These are phyloP conservation scores for Eurytoma californica DNA, from an alignment of 2,888 invertebrate genomes.

Conservation along the genomic window DNA sequence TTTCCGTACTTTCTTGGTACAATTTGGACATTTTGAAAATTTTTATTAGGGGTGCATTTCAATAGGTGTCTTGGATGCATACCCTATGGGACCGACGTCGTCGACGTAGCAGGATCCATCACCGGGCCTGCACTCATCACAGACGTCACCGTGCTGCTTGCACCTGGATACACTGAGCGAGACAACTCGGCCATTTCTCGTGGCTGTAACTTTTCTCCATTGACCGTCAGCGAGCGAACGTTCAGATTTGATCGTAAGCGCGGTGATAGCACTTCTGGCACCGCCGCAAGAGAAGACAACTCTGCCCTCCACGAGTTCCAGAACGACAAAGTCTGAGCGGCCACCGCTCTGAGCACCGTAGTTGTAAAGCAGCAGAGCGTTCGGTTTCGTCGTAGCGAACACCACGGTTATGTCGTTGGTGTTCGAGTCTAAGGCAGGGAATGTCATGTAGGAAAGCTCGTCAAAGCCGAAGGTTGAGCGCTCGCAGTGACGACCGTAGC, in stretches of 20 bases:
- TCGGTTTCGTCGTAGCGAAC: constrained; percentile 91
- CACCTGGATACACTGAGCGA: constrained; percentile 89
- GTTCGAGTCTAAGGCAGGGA: constrained; percentile 88
- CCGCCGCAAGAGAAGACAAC: constrained; percentile 94
- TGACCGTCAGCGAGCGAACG: constrained; percentile 86
- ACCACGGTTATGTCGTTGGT: constrained; percentile 94
- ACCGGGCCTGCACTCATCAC: constrained; percentile 90
- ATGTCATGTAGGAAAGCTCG: constrained; percentile 92
- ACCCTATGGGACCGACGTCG: constrained; percentile 92
- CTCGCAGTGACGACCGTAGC: constrained; percentile 94
- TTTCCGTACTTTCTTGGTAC: too few relatives aligned
- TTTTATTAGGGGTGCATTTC: too few relatives aligned
- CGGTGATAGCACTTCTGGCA: constrained; percentile 90
- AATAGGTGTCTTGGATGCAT: constrained; percentile 67
- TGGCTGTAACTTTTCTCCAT: constrained; percentile 95
- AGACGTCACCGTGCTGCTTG: constrained; percentile 89
- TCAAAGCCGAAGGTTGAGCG: constrained; percentile 92
- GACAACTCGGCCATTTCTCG: constrained; percentile 91
- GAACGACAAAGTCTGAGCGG: constrained; percentile 92
- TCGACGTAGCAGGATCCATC: constrained; percentile 89
- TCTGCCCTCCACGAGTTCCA: constrained; percentile 90
- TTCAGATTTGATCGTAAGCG: constrained; percentile 82
- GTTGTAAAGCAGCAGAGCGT: constrained; percentile 93
- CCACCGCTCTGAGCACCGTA: constrained; percentile 92
- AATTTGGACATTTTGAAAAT: too few relatives aligned